A percentile compares a stretch with the other conserved stretches of the same genome.
These are phyloP conservation scores for Macrosteles quadrilineatus DNA, from an alignment of 1,140 invertebrate species.

Conservation along the genomic window DNA sequence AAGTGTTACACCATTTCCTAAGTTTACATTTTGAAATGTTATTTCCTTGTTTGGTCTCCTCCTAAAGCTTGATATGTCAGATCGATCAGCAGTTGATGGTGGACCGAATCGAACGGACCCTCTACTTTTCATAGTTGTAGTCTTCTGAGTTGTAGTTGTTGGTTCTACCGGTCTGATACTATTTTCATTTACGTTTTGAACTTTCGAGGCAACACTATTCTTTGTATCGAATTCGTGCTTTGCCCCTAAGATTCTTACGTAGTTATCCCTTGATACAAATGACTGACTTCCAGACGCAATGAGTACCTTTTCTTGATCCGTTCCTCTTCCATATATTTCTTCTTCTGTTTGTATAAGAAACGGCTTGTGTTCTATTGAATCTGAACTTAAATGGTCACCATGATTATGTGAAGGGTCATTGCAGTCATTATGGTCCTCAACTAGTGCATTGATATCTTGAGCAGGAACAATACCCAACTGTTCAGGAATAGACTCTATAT, in stretches of 20 bases:
- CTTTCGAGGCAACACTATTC: background rate
- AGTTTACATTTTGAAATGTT: constrained; percentile 31
- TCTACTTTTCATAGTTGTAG: background rate
- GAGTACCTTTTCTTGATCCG: constrained; percentile 42
- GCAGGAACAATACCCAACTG: constrained; percentile 29
- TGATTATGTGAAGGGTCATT: background rate
- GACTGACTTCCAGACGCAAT: constrained; percentile 43
- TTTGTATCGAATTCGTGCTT: constrained; percentile 8
- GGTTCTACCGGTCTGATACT: background rate
- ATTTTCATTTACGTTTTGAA: background rate
- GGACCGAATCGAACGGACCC: constrained; percentile 5
- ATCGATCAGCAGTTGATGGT: background rate
- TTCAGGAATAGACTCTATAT: constrained; percentile 27
- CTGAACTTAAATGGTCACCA: background rate
- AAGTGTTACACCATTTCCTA: constrained; percentile 36
- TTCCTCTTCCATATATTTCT: constrained; percentile 9
- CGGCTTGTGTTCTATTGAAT: no score
- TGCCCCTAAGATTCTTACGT: constrained; percentile 40
- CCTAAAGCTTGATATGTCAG: constrained; percentile 14
- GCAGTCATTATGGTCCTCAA: background rate
- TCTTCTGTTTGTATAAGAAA: constrained; percentile 11
- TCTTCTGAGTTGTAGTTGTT: background rate
- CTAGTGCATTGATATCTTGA: constrained; percentile 37
- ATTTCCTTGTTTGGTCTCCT: constrained; percentile 3
- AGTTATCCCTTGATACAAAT: constrained; percentile 50